Conservation (phyloP, 2,888 invertebrate genomes). For the Cheilosia soror region DNA sequence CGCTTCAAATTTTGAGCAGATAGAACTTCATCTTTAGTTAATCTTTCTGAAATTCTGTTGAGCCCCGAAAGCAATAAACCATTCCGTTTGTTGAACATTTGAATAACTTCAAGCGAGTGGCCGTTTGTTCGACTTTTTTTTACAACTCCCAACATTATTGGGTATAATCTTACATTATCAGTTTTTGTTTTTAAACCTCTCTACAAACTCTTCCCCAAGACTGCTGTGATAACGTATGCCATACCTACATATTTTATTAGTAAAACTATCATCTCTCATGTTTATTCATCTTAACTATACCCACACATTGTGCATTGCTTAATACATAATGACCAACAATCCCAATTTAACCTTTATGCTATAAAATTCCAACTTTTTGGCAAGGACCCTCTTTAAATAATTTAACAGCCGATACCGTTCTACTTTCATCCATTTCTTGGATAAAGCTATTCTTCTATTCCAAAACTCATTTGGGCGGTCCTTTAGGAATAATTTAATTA, state of each 20-base stretch:
- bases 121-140: too few relatives aligned
- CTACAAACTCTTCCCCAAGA: too few relatives aligned
- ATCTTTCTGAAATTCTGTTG: too few relatives aligned
- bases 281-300: neutral
- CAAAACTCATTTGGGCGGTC: conserved; percentile 46
- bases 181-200: too few relatives aligned
- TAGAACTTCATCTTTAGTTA: too few relatives aligned
- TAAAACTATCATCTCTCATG: too few relatives aligned
- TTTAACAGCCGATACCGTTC: conserved; percentile 21
- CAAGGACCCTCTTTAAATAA: conserved; percentile 51
- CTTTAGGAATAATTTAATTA: conserved; percentile 73
- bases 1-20: too few relatives aligned
- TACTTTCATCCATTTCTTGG: neutral
- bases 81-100: too few relatives aligned
- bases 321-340: conserved; percentile 36
- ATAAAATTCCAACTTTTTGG: conserved; percentile 8
- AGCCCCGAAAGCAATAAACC: too few relatives aligned
- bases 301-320: conserved; percentile 11
- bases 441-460: neutral
- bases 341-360: conserved; percentile 27
- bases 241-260: neutral
- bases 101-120: too few relatives aligned
- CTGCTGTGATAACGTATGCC: neutral
- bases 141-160: too few relatives aligned
- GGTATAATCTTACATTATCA: too few relatives aligned